phyloP scores from a whole-genome alignment of 2,797 vertebrate genomes.

The Parauchenoglanis ngamensis region DNA sequence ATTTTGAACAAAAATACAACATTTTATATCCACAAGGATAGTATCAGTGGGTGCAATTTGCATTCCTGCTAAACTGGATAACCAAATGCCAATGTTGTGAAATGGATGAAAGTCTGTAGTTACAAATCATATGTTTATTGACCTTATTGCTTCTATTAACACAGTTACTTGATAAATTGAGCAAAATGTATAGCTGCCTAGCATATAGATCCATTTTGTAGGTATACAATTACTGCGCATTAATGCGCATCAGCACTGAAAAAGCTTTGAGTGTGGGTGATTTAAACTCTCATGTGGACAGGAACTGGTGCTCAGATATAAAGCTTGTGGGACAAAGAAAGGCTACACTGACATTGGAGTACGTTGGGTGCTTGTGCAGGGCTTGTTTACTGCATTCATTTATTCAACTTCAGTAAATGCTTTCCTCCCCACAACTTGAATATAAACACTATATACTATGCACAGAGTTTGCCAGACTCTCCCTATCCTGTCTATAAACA shows the following conservation, averaged over 20 bases:
- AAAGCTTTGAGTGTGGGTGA: too few species aligned
- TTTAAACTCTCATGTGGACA: too few species aligned
- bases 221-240: not conserved
- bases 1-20: not conserved
- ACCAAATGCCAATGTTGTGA: too few species aligned
- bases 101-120: not conserved
- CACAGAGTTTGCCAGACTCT: not conserved
- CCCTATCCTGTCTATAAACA: not conserved
- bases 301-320: too few species aligned
- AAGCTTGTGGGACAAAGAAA: too few species aligned
- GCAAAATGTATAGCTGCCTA: not conserved
- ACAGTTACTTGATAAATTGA: not conserved
- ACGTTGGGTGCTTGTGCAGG: too few species aligned
- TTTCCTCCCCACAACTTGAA: too few species aligned
- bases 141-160: not conserved
- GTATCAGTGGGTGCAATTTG: too few species aligned
- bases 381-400: too few species aligned
- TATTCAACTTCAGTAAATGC: too few species aligned
- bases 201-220: not conserved
- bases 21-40: not conserved
- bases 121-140: not conserved
- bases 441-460: not conserved
- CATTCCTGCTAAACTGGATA: too few species aligned
- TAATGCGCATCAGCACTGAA: not conserved
- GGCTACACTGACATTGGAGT: too few species aligned